Evolutionary conservation across 1,140 invertebrate species (phyloP).

Genomic region (Trichonephila clavipes): DNA sequence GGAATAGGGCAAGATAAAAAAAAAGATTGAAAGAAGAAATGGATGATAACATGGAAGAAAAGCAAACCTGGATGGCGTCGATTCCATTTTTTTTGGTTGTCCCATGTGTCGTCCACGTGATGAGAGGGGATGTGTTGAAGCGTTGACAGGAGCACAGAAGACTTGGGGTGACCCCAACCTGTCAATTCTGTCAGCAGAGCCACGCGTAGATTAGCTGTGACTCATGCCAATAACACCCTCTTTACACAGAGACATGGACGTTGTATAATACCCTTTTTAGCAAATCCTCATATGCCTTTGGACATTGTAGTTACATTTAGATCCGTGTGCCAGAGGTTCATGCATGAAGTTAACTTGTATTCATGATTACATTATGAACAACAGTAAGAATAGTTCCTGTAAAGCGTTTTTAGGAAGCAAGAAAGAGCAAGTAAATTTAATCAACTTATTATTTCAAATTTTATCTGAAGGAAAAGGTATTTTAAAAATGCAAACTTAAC

Average conservation of each 20-base stretch:
- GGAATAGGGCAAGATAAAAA: background rate
- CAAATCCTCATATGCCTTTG: conserved; percentile 14
- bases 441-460: no score
- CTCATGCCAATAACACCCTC: conserved; percentile 66
- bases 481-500: no score
- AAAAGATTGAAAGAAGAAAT: background rate
- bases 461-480: no score
- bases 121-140: conserved; percentile 53
- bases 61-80: conserved; percentile 13
- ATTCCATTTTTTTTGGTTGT: conserved; percentile 50
- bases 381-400: no score
- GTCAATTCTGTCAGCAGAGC: conserved; percentile 70
- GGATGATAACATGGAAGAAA: conserved; percentile 23
- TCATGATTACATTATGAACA: background rate
- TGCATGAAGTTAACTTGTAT: background rate
- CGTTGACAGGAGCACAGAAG: conserved; percentile 69
- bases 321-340: background rate
- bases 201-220: conserved; percentile 75
- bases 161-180: conserved; percentile 58
- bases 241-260: conserved; percentile 16
- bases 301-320: conserved; percentile 39
- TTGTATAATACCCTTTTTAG: conserved; percentile 49
- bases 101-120: conserved; percentile 74
- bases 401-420: no score
- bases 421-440: no score